phyloP scores from a whole-genome alignment of 2,113 vertebrate species.

The Actenoides lindsayi region DNA sequence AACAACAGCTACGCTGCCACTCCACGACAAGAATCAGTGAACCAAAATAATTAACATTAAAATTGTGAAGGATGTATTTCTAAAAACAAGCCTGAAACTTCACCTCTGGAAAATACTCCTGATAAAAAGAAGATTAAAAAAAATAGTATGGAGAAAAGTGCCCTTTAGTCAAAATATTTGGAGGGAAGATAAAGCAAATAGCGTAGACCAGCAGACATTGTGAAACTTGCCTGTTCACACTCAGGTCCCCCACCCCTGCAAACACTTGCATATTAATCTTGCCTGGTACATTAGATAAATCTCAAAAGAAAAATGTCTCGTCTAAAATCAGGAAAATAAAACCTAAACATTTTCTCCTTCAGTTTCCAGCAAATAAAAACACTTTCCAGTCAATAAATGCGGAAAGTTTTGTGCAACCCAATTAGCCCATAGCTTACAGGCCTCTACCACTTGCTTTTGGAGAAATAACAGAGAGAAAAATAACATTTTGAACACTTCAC shows the following conservation, averaged over 20 bases:
- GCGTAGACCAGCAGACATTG: neutral
- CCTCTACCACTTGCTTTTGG: neutral
- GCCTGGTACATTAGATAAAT: neutral
- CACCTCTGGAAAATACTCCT: neutral
- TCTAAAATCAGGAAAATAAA: neutral
- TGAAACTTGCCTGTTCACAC: neutral
- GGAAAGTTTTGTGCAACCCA: neutral
- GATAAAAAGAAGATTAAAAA: neutral
- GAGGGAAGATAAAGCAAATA: neutral
- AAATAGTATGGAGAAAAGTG: neutral
- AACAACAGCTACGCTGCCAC: neutral
- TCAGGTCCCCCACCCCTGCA: neutral
- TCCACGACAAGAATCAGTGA: neutral
- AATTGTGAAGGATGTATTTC: neutral
- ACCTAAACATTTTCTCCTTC: neutral
- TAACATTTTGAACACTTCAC: neutral
- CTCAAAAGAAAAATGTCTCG: neutral
- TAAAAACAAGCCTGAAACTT: neutral
- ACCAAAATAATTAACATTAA: neutral
- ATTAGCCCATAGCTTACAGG: neutral
- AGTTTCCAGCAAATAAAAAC: neutral
- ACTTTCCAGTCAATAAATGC: neutral
- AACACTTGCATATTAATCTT: neutral
- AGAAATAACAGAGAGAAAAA: neutral
- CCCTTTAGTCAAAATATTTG: neutral